Evolutionary conservation across 2,113 vertebrate genomes (phyloP), one percentile per base, ranked within the genome.

Genomic region (Dascyllus trimaculatus): DNA sequence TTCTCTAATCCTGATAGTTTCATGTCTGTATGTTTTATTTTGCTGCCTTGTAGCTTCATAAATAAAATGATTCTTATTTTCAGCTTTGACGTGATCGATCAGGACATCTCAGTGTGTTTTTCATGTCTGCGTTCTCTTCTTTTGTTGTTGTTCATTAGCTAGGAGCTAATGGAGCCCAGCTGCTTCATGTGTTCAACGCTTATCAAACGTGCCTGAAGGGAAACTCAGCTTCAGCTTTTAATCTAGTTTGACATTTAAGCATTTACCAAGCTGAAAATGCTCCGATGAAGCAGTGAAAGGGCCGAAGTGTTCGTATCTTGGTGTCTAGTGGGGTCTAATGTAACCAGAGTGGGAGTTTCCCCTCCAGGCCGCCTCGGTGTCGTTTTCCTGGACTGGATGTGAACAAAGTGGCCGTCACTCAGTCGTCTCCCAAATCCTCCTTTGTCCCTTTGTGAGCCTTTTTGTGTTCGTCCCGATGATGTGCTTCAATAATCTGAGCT

Each of bases 401-500:
- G 68, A 89, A 91, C 88, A 92, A 92, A 91, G 84, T 90, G 65
- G 38, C 67, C 29, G 78, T 90, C 90, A 82, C 49, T 89, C 82
- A 85, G 54, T 72, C 53, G 24, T 73, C 80, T 66, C 49, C 53
- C 71, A 80, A 89, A 80, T 88, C 82, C 86, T 79, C 84, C 56
- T 73, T 61, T 48, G 59, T 71, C 56, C 59, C 63, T 75, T 64
- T 77, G 56, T 66, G 24, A 53, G 4, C 4, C 5, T 6, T 69
- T 66, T 54, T 61, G 48, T 53, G 58, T 61, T 56, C 29, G 45
- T 45, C 52, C 58, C 71, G 4, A 2, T 45, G 5, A 48, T 11
- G 29, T 21, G 53, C 69, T 63, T 84, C 19, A 11, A 77, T 84
- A 51, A 82, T 71, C 72, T 51, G 58, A 63, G 46, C 64, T 74